Percentiles rank a stretch among this genome's conserved stretches.
Conservation (phyloP, 2,113 vertebrate genomes). For the Coptodon bakossiorum region DNA sequence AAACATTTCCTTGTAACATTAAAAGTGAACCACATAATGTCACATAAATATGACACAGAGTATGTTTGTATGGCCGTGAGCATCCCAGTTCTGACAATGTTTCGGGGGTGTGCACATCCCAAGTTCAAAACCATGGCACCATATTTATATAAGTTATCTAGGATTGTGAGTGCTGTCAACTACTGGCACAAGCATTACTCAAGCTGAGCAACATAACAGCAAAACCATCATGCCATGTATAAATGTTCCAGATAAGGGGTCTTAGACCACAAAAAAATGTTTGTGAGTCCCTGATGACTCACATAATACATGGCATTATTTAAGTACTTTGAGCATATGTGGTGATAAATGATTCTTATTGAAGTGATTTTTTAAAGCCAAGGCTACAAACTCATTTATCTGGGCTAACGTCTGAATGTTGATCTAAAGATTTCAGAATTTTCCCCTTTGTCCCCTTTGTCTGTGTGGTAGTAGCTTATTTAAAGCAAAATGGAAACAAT, state of each 20-base stretch:
- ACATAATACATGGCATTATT: background rate
- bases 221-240: background rate
- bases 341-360: background rate
- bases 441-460: background rate
- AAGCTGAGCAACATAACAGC: background rate
- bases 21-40: background rate
- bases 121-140: background rate
- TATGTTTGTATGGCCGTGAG: background rate
- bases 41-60: background rate
- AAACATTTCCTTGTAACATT: background rate
- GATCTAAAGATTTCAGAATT: background rate
- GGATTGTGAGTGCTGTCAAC: background rate
- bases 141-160: background rate
- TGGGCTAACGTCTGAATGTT: background rate
- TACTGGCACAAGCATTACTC: background rate
- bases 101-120: background rate
- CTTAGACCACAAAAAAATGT: background rate
- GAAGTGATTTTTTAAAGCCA: background rate
- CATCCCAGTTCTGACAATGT: background rate
- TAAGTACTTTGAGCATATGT: background rate
- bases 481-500: background rate
- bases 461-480: background rate
- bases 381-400: background rate
- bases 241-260: background rate
- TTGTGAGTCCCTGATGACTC: background rate